Percentiles rank a stretch among this genome's conserved stretches.
Conservation (phyloP, 2,113 vertebrate genomes). For the Heptranchias perlo region DNA sequence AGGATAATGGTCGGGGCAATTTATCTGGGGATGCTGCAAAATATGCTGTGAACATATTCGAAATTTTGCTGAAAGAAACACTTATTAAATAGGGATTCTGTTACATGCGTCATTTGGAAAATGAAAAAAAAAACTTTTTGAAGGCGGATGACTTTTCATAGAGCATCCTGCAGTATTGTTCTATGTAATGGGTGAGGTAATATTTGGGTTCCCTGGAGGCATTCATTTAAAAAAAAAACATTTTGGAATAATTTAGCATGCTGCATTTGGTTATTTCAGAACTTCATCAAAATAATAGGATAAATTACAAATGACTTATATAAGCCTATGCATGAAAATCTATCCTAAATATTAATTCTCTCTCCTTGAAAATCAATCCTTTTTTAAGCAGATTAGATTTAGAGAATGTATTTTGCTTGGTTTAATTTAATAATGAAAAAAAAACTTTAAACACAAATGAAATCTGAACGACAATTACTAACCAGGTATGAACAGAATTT, state of each 20-base stretch:
- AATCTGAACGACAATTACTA: not conserved
- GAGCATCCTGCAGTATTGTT: not conserved
- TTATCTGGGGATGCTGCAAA: not conserved
- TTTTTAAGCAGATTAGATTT: not conserved
- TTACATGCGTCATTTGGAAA: not conserved
- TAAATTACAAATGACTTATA: not conserved
- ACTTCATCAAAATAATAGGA: not conserved
- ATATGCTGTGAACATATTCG: not conserved
- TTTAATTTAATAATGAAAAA: slow-evolving; percentile 13
- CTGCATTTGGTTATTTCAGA: not conserved
- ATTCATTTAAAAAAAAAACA: not conserved
- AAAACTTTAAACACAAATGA: not conserved
- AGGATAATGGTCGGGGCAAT: not conserved
- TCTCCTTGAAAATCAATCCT: not conserved
- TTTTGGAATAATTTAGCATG: not conserved
- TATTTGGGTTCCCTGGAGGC: not conserved
- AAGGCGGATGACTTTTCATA: not conserved
- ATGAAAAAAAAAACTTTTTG: not conserved
- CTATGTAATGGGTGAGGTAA: slow-evolving; percentile 5
- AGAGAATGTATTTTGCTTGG: not conserved
- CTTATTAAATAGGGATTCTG: not conserved
- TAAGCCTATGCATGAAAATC: not conserved
- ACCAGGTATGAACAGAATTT: not conserved
- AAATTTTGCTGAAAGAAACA: slow-evolving; percentile 4
- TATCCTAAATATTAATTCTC: not conserved